Evolutionary conservation across 2,113 vertebrate genomes (phyloP).

Genomic region (Centropus unirufus): DNA sequence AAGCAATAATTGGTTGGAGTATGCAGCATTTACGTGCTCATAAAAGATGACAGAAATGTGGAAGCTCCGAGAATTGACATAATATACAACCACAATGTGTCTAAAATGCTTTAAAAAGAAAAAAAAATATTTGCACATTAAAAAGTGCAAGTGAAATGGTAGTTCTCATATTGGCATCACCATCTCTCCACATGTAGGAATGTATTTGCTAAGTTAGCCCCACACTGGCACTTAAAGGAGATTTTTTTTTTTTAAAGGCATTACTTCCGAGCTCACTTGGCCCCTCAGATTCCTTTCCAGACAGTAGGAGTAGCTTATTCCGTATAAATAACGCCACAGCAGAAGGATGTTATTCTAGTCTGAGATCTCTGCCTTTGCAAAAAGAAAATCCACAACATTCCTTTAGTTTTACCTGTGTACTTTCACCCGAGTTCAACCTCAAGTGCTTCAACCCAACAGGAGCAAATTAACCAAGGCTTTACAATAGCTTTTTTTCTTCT

Average conservation of each 20-base stretch:
- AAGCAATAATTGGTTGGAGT: background rate
- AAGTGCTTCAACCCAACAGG: background rate
- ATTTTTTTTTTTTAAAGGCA: background rate
- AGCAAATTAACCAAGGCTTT: background rate
- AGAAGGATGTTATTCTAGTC: background rate
- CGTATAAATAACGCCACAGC: background rate
- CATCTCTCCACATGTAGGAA: background rate
- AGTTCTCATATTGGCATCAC: background rate
- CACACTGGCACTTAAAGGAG: background rate
- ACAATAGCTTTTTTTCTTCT: background rate
- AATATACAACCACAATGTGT: background rate
- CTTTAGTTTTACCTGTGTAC: background rate
- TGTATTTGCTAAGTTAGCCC: background rate
- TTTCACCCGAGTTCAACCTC: background rate
- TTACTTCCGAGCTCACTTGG: background rate
- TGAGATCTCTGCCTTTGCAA: background rate
- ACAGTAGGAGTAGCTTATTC: background rate
- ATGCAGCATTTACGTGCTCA: background rate
- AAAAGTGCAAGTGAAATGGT: background rate
- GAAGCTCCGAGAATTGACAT: background rate
- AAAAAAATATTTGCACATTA: background rate
- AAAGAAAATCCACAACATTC: rapidly evolving
- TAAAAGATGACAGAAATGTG: background rate
- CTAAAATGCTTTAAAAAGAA: background rate
- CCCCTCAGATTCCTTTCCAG: background rate